phyloP scores from a whole-genome alignment of 2,113 vertebrate species.

The Lynx canadensis region DNA sequence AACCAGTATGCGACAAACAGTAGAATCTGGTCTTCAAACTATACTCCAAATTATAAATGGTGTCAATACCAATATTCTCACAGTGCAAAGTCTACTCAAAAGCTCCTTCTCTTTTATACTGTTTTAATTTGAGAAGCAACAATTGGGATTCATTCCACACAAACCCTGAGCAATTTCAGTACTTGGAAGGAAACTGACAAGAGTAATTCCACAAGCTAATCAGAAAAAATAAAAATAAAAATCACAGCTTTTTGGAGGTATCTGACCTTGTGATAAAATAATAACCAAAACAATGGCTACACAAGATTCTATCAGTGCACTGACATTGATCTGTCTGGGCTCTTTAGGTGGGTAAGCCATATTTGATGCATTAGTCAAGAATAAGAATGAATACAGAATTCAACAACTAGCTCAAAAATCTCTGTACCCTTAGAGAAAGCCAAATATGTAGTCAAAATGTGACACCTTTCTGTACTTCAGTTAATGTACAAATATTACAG shows the following conservation, averaged over 20 bases:
- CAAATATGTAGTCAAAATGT: neutral
- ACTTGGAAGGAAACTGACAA: conserved; percentile 51
- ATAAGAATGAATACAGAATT: neutral
- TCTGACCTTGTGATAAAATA: conserved; percentile 25
- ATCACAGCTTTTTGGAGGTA: neutral
- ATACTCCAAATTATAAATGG: conserved; percentile 79
- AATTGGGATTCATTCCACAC: conserved; percentile 60
- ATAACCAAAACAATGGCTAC: neutral
- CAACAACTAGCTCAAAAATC: conserved; percentile 14
- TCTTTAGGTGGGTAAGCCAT: neutral
- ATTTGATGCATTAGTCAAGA: conserved; percentile 22
- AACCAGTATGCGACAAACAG: conserved; percentile 83
- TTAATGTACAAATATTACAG: conserved; percentile 16
- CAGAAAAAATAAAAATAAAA: conserved; percentile 48
- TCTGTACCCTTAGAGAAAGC: conserved; percentile 22
- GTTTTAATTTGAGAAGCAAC: conserved; percentile 73
- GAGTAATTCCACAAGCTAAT: conserved; percentile 31
- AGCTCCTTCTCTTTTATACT: conserved; percentile 48
- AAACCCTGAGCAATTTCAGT: conserved; percentile 53
- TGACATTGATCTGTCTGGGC: neutral
- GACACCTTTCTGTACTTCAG: conserved; percentile 13
- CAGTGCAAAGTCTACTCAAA: conserved; percentile 77
- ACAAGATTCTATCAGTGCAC: neutral
- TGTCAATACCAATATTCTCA: conserved; percentile 83
- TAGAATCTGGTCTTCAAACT: conserved; percentile 81